phyloP scores from a whole-genome alignment of 2,113 vertebrate genomes.

The Ictalurus punctatus region DNA sequence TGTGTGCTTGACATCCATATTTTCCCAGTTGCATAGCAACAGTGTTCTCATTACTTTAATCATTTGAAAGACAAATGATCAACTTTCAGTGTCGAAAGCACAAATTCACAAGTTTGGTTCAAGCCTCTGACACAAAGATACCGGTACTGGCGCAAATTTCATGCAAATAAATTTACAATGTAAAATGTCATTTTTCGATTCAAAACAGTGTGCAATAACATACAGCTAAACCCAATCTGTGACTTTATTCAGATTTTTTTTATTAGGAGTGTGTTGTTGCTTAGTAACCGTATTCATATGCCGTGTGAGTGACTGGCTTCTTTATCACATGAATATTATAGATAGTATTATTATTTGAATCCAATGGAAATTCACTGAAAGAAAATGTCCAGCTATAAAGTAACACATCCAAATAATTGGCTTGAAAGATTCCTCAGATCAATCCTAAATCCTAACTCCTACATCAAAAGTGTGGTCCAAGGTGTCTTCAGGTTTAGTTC shows the following conservation, averaged over 20 bases:
- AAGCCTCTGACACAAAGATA: not conserved
- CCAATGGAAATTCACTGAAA: not conserved
- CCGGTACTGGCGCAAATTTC: not conserved
- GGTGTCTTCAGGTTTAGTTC: not conserved
- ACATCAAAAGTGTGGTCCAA: not conserved
- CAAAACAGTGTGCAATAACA: not conserved
- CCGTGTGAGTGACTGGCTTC: not conserved
- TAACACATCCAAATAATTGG: not conserved
- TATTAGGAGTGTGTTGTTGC: not conserved
- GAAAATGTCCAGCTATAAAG: not conserved
- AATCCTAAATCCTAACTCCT: not conserved
- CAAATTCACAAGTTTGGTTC: not conserved
- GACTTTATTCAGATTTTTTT: not conserved
- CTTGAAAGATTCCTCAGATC: not conserved
- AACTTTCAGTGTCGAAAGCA: not conserved
- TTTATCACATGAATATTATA: not conserved
- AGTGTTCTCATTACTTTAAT: constrained; percentile 6
- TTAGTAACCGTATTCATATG: not conserved
- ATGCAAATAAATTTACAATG: not conserved
- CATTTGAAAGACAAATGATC: not conserved
- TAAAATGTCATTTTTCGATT: not conserved
- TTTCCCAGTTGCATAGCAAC: constrained; percentile 6
- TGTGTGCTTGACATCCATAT: not conserved
- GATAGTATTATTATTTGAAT: not conserved
- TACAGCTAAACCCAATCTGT: not conserved